A percentile compares a stretch with the other conserved stretches of the same genome.
Evolutionary conservation across 2,888 invertebrate genomes (phyloP).

Genomic region (Drosophila neonasuta): DNA sequence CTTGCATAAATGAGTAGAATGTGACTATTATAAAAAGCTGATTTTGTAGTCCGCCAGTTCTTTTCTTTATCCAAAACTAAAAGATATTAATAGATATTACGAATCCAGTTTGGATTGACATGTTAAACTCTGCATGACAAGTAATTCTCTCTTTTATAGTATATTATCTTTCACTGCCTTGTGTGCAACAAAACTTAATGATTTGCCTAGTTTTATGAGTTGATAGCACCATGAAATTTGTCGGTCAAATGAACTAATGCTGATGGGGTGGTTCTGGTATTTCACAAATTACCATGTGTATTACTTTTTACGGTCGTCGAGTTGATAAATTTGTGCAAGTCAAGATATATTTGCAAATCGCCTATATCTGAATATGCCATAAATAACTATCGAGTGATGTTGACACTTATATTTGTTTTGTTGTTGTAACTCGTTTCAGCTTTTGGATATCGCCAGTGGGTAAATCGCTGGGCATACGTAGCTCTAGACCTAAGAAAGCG

Average conservation of each 20-base stretch:
- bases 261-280: neutral
- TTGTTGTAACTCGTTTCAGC: constrained; percentile 78
- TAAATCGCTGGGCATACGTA: constrained; percentile 90
- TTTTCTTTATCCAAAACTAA: too few relatives aligned
- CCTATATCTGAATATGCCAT: neutral
- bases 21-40: too few relatives aligned
- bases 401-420: constrained; percentile 7
- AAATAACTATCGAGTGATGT: neutral
- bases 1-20: neutral
- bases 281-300: constrained; percentile 1
- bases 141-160: neutral
- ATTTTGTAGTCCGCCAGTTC: too few relatives aligned
- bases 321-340: neutral
- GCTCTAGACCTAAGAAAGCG: constrained; percentile 89
- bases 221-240: neutral
- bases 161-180: neutral
- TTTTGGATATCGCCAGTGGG: constrained; percentile 92
- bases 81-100: too few relatives aligned
- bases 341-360: neutral
- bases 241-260: neutral
- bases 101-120: too few relatives aligned
- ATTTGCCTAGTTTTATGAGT: constrained; percentile 2
- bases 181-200: neutral
- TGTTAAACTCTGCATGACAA: neutral
- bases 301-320: neutral